Evolutionary conservation across 2,113 vertebrate species (phyloP).

Genomic region (Hipposideros armiger): DNA sequence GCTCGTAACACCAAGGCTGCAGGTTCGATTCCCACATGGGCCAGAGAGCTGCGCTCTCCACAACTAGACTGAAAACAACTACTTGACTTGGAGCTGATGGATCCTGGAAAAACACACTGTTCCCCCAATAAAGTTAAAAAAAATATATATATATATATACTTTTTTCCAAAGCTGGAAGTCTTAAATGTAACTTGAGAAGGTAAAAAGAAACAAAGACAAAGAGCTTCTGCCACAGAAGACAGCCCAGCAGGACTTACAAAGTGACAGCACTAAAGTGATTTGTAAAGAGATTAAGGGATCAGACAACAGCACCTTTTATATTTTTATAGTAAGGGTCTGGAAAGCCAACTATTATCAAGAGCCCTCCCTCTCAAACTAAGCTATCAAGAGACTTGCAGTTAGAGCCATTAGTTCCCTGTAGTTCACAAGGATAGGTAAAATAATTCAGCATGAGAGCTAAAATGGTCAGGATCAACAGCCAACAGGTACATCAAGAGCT

Average conservation of each 20-base stretch:
- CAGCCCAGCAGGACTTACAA: not conserved
- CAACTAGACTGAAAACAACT: too few species aligned
- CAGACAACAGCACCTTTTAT: not conserved
- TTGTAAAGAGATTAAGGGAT: not conserved
- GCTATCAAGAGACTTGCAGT: not conserved
- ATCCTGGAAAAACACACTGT: too few species aligned
- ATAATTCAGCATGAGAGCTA: not conserved
- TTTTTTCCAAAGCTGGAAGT: not conserved
- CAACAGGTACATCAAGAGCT: not conserved
- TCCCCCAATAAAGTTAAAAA: too few species aligned
- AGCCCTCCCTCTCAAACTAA: not conserved
- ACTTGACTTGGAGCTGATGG: too few species aligned
- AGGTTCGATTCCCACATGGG: too few species aligned
- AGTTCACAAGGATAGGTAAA: not conserved
- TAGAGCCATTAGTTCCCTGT: not conserved
- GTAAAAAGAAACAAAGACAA: slow-evolving; percentile 13
- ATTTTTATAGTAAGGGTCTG: not conserved
- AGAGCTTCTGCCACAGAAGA: not conserved
- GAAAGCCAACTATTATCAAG: not conserved
- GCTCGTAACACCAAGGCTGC: too few species aligned
- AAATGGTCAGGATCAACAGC: not conserved
- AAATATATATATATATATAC: not conserved
- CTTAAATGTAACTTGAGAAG: not conserved
- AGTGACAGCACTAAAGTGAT: not conserved
- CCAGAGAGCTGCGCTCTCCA: too few species aligned